Percentiles rank a stretch among this genome's conserved stretches.
These are phyloP conservation scores for Pogona vitticeps DNA, from an alignment of 2,113 vertebrate species.

Conservation along the genomic window DNA sequence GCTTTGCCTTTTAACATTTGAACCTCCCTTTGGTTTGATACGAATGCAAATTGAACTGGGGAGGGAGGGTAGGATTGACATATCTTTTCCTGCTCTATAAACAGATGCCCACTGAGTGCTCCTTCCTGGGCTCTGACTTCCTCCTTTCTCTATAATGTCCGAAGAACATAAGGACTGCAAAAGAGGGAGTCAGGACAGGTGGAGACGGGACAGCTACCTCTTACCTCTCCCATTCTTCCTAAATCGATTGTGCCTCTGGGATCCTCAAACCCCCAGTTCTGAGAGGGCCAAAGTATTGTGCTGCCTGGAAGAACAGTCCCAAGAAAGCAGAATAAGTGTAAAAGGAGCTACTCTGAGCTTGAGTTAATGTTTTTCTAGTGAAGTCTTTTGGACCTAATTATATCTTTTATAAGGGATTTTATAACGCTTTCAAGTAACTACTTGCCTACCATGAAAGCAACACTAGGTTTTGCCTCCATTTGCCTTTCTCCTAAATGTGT, in stretches of 20 bases:
- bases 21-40: not conserved
- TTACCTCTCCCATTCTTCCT: not conserved
- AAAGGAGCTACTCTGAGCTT: not conserved
- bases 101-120: not conserved
- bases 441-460: not conserved
- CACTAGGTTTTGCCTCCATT: not conserved
- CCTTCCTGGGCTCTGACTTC: not conserved
- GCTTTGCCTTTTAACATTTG: not conserved
- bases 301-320: not conserved
- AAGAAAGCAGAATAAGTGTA: not conserved
- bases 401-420: not conserved
- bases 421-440: not conserved
- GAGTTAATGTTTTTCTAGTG: not conserved
- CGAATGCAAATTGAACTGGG: not conserved
- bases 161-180: not conserved
- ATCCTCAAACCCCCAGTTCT: not conserved
- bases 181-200: no score
- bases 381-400: not conserved
- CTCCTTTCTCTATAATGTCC: not conserved
- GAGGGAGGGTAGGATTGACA: not conserved
- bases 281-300: not conserved
- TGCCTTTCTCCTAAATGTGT: not conserved
- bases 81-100: not conserved
- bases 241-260: not conserved
- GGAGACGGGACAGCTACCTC: not conserved